These are phyloP conservation scores for Paralichthys olivaceus DNA, from an alignment of 2,113 vertebrate genomes.

Conservation along the genomic window DNA sequence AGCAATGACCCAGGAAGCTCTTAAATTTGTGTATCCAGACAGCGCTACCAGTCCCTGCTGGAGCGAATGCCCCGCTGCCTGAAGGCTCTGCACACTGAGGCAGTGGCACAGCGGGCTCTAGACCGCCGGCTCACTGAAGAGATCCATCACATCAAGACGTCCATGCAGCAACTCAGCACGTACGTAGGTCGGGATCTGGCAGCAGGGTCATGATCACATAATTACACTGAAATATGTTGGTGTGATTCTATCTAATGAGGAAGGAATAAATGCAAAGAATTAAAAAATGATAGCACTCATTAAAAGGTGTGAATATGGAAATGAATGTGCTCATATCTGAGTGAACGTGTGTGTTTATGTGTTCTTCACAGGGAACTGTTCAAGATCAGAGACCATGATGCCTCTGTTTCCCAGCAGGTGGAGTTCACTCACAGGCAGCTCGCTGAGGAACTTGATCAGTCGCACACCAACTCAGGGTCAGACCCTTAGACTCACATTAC, in stretches of 20 bases:
- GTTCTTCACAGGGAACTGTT: constrained; percentile 81
- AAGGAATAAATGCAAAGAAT: neutral
- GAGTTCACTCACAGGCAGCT: constrained; percentile 81
- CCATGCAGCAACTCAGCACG: constrained; percentile 84
- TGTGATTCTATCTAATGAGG: neutral
- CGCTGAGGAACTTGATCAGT: constrained; percentile 78
- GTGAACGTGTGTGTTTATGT: neutral
- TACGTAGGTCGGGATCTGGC: constrained; percentile 74
- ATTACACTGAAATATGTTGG: neutral
- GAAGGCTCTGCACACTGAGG: constrained; percentile 86
- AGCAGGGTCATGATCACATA: neutral
- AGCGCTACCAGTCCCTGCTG: constrained; percentile 87
- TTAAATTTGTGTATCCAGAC: constrained; percentile 71
- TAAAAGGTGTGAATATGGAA: neutral
- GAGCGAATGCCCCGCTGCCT: constrained; percentile 85
- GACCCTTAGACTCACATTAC: constrained; percentile 45
- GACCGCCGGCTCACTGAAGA: constrained; percentile 87
- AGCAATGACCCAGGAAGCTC: neutral
- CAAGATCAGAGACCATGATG: constrained; percentile 81
- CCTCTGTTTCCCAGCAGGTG: constrained; percentile 81
- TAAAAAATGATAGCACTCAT: neutral
- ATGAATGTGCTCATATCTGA: neutral
- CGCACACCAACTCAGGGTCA: constrained; percentile 84
- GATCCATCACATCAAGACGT: constrained; percentile 84
- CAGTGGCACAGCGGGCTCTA: constrained; percentile 84